These are phyloP conservation scores for Drosophila paranaensis DNA, from an alignment of 2,888 invertebrate genomes.

Conservation along the genomic window DNA sequence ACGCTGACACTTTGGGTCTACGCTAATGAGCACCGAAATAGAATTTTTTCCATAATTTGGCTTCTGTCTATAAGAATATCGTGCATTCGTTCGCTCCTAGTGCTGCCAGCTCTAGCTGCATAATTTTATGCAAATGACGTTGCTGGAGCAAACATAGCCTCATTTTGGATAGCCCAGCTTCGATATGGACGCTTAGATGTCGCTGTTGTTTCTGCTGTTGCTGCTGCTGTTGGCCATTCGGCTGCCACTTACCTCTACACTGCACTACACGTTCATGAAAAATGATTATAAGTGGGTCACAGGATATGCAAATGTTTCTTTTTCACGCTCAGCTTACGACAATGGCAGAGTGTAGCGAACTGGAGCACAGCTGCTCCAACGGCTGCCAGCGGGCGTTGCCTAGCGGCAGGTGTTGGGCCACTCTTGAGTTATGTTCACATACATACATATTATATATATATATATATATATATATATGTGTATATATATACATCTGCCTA, in stretches of 20 bases:
- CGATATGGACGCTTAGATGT: constrained; percentile 56
- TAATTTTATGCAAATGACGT: constrained; percentile 75
- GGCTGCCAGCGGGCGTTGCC: constrained; percentile 45
- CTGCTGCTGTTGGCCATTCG: constrained; percentile 43
- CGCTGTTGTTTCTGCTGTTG: constrained; percentile 24
- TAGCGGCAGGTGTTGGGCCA: constrained; percentile 30
- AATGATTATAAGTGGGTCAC: constrained; percentile 81
- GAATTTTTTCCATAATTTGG: constrained; percentile 70
- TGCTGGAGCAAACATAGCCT: constrained; percentile 76
- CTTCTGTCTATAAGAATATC: constrained; percentile 44
- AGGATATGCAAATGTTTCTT: constrained; percentile 81
- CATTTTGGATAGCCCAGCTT: constrained; percentile 58
- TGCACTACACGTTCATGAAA: constrained; percentile 71
- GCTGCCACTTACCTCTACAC: constrained; percentile 31
- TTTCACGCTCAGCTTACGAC: constrained; percentile 74
- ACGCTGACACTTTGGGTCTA: constrained; percentile 66
- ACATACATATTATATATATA: constrained; percentile 4
- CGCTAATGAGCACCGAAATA: constrained; percentile 74
- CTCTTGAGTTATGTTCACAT: constrained; percentile 63
- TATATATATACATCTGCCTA: constrained; percentile 16
- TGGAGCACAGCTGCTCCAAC: constrained; percentile 44
- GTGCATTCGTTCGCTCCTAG: constrained; percentile 22
- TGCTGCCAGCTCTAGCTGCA: constrained; percentile 17
- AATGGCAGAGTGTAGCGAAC: constrained; percentile 44
- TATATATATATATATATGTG: constrained; percentile 16